These are phyloP conservation scores for Trachymyrmex septentrionalis DNA, from an alignment of 1,140 invertebrate species.

Conservation along the genomic window DNA sequence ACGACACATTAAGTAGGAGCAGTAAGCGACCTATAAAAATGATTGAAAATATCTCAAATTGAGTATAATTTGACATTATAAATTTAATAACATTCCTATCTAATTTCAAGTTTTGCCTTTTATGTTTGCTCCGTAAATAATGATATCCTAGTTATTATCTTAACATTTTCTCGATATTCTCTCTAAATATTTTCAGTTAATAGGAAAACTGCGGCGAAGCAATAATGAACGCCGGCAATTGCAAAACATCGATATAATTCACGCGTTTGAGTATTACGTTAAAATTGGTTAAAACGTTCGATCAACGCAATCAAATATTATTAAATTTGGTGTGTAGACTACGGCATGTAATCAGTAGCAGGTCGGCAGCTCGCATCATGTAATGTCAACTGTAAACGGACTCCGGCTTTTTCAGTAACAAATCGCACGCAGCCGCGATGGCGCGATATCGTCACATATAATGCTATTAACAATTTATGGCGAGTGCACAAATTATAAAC, in stretches of 20 bases:
- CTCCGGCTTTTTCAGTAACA: constrained; percentile 31
- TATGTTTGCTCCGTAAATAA: constrained; percentile 17
- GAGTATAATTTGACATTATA: no score
- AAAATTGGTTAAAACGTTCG: constrained; percentile 33
- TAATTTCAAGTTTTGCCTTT: neutral
- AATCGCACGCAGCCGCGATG: constrained; percentile 14
- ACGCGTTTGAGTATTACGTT: constrained; percentile 2
- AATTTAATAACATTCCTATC: no score
- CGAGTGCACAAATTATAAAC: constrained; percentile 39
- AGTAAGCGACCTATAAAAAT: no score
- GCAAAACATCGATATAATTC: neutral
- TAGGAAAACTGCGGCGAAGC: neutral
- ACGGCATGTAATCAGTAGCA: constrained; percentile 24
- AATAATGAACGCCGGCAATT: constrained; percentile 1
- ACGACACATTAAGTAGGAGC: no score
- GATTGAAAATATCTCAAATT: no score
- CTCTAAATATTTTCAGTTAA: constrained; percentile 21
- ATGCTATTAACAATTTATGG: constrained; percentile 53
- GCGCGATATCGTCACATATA: constrained; percentile 24
- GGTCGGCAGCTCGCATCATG: neutral
- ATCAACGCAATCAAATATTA: constrained; percentile 32
- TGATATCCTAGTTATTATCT: neutral
- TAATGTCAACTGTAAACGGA: constrained; percentile 11
- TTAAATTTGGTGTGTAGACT: constrained; percentile 30
- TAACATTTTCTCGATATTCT: neutral